Evolutionary conservation across 1,140 invertebrate species (phyloP).

Genomic region (Monomorium pharaonis): DNA sequence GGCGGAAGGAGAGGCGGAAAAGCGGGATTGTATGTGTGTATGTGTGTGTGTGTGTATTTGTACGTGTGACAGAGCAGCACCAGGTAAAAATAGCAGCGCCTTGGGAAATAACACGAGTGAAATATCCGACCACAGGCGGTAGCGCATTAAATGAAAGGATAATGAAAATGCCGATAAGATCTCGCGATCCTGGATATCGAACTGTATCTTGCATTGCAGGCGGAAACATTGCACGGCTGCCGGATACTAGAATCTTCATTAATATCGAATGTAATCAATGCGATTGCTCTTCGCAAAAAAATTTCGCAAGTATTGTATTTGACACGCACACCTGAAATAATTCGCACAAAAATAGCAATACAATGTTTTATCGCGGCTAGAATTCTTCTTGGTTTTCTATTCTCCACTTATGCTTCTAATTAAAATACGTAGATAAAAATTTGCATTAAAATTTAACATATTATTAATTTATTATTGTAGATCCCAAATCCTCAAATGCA

Average conservation of each 20-base stretch:
- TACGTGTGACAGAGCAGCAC: background rate
- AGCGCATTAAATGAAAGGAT: conserved; percentile 45
- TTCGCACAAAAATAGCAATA: background rate
- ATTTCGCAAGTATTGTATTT: background rate
- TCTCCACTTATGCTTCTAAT: background rate
- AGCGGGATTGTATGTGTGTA: background rate
- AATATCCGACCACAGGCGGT: background rate
- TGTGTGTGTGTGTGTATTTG: too few species aligned
- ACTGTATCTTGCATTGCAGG: background rate
- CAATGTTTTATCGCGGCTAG: background rate
- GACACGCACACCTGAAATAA: background rate
- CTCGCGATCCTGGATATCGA: conserved; percentile 8
- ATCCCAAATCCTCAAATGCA: too few species aligned
- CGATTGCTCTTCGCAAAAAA: background rate
- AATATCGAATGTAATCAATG: conserved; percentile 26
- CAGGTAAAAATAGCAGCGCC: conserved; percentile 20
- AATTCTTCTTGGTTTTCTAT: background rate
- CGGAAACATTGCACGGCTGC: background rate
- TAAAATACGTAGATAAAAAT: background rate
- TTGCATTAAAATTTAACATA: background rate
- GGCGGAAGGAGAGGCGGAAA: background rate
- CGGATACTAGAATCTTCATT: background rate
- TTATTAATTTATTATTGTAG: background rate
- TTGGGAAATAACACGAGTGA: conserved; percentile 54
- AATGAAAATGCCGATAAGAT: conserved; percentile 53